Evolutionary conservation across 2,888 invertebrate genomes (phyloP).

Genomic region (Alentia gelatinosa): DNA sequence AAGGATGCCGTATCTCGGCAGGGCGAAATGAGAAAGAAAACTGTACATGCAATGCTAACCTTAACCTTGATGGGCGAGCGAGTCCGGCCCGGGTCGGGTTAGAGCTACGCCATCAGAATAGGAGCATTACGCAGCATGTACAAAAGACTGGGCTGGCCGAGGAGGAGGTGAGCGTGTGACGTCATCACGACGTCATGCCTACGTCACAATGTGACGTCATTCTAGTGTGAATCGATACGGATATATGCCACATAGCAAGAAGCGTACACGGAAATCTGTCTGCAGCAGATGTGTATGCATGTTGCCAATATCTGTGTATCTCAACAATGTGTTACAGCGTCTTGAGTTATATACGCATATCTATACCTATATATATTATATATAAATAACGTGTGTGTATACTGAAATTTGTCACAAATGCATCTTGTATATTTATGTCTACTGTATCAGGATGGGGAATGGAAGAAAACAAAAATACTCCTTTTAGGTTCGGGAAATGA

Average conservation of each 20-base stretch:
- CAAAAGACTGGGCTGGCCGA: conserved; percentile 13
- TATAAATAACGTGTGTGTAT: background rate
- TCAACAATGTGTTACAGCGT: background rate
- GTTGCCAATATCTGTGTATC: background rate
- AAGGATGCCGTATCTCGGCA: no score
- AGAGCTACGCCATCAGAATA: background rate
- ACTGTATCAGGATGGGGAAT: background rate
- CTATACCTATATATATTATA: background rate
- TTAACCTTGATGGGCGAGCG: no score
- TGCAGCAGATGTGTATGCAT: background rate
- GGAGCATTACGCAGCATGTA: no score
- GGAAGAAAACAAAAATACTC: background rate
- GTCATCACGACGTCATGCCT: background rate
- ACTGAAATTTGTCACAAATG: background rate
- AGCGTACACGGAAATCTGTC: background rate
- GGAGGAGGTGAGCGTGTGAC: background rate
- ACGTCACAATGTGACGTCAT: conserved; percentile 1
- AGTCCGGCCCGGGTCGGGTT: no score
- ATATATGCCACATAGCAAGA: background rate
- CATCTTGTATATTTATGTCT: background rate
- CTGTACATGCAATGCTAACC: no score
- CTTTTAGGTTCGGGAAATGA: background rate
- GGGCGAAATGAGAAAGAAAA: no score
- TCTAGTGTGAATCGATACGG: background rate
- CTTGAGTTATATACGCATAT: background rate